Evolutionary conservation across 2,888 invertebrate species (phyloP), one percentile per base, ranked within the genome.

Genomic region (Cacoxenus indagator): DNA sequence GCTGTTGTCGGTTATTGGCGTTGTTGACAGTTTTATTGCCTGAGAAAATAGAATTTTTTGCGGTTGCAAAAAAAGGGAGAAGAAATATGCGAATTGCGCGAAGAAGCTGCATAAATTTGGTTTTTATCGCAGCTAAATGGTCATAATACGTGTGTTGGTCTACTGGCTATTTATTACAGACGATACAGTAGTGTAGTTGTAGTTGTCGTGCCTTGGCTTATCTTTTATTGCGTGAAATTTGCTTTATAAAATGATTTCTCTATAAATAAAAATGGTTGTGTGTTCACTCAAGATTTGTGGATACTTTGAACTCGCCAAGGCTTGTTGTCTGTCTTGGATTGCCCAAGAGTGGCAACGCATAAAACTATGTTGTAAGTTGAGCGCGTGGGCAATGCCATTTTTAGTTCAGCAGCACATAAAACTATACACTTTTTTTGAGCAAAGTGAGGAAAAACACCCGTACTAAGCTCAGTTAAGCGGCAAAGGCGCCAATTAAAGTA

Each of bases 21-120:
- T 64, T 77, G 82, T 81, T 81, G 80, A 81, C 80, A 81, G 80
- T 81, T 81, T 81, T 81, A 81, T 81, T 82, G 82, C 78, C 76
- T 73, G 74, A 82, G 82, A 80, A 81, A 81, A 81, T 81, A 81
- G 78, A 80, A 77, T 76, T 77, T 77, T 70, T 65, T 59, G 59
- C 59, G 59, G 59, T 59, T 59, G 59, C 62, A 62, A 26, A 62
- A 22, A 62, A 8, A 61, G 6, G 19, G 19, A 43, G 6, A 55
- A 55, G 1, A 4, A 4, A 48, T n/a, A 48, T 48, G 55, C 17
- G 55, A 9, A 55, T 4, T n/a, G 45, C 24, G 14, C 62, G 24
- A 45, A 31, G 59, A 24, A 31, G 74, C 55, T 74, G 74, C 75
- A 75, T 75, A 75, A 70, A 75, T 73, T 71, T 71, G 51, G 69